These are phyloP conservation scores for Tenthredo livida DNA, from an alignment of 2,888 invertebrate species.

Conservation along the genomic window DNA sequence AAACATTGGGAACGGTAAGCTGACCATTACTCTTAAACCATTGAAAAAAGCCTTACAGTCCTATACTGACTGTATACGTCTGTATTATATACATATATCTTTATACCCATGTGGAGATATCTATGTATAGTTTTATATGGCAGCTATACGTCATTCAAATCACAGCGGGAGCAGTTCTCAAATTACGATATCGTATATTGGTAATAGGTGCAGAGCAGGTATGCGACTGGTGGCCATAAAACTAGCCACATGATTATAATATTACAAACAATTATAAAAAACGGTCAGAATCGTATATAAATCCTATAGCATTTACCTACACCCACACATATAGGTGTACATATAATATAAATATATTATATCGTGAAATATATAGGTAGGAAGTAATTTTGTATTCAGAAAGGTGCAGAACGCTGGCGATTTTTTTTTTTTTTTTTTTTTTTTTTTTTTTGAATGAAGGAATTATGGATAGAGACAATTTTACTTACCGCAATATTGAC, in stretches of 20 bases:
- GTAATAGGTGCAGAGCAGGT: constrained; percentile 42
- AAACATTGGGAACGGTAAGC: constrained; percentile 52
- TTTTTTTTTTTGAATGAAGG: neutral
- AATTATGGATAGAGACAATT: neutral
- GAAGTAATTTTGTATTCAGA: no score
- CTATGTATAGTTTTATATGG: constrained; percentile 33
- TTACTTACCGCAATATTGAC: constrained; percentile 30
- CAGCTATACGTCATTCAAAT: constrained; percentile 46
- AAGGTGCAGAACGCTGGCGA: no score
- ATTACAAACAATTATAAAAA: neutral
- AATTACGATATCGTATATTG: constrained; percentile 52
- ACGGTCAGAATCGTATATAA: neutral
- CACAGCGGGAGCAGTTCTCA: constrained; percentile 48
- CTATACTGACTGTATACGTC: neutral
- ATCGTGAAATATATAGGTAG: no score
- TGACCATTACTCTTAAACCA: constrained; percentile 52
- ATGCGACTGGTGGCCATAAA: constrained; percentile 40
- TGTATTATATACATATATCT: neutral
- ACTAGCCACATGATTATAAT: neutral
- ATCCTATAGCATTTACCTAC: neutral
- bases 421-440: no score
- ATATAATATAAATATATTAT: no score
- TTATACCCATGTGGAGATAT: neutral
- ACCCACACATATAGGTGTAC: no score
- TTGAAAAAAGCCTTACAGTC: constrained; percentile 8